These are phyloP conservation scores for Cyprinodon tularosa DNA, from an alignment of 2,113 vertebrate genomes.

Conservation along the genomic window DNA sequence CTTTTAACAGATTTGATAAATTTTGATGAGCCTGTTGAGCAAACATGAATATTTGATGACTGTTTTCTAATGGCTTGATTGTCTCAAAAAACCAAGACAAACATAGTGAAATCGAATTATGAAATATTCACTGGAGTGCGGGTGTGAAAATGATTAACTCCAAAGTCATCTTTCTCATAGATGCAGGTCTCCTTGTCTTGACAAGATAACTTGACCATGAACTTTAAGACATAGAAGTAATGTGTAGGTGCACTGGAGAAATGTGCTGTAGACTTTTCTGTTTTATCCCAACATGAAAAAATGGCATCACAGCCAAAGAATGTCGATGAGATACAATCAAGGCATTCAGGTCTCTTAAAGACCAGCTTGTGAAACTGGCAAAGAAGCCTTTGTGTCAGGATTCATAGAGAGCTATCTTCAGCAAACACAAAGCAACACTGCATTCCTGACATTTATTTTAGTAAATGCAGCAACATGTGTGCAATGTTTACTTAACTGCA, in stretches of 20 bases:
- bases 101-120: slow-evolving; percentile 95
- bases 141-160: slow-evolving; percentile 89
- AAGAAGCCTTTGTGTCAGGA: slow-evolving; percentile 45
- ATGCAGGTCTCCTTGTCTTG: slow-evolving; percentile 38
- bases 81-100: slow-evolving; percentile 96
- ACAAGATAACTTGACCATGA: slow-evolving; percentile 38
- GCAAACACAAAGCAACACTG: slow-evolving; percentile 32
- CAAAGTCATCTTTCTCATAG: slow-evolving; percentile 86
- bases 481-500: slow-evolving; percentile 11
- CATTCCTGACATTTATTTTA: slow-evolving; percentile 56
- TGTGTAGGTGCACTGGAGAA: slow-evolving; percentile 11
- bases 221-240: slow-evolving; percentile 16
- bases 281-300: neutral
- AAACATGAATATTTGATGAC: slow-evolving; percentile 95
- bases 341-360: slow-evolving; percentile 21
- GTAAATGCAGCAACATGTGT: slow-evolving; percentile 25
- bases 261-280: neutral
- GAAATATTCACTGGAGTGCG: slow-evolving; percentile 94
- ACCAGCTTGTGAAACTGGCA: slow-evolving; percentile 14
- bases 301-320: slow-evolving; percentile 27
- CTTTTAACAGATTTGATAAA: slow-evolving; percentile 76
- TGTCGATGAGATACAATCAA: slow-evolving; percentile 38
- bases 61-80: slow-evolving; percentile 93
- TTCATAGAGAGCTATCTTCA: slow-evolving; percentile 50
- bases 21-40: slow-evolving; percentile 88